Evolutionary conservation across 2,113 vertebrate genomes (phyloP).

Genomic region (Hystrix brachyura): DNA sequence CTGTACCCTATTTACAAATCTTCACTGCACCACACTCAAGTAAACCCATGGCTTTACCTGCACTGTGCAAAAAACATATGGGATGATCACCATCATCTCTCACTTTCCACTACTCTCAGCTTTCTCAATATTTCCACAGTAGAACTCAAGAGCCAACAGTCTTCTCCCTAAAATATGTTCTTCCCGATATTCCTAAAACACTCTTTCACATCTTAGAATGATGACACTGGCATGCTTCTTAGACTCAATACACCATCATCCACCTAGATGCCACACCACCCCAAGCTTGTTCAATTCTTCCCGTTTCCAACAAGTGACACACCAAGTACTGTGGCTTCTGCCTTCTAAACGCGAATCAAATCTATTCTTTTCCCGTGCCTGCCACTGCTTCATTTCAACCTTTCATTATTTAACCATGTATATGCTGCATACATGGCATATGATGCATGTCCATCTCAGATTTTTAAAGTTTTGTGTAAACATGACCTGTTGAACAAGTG

Average conservation of each 20-base stretch:
- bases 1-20: neutral
- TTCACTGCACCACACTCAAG: neutral
- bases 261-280: neutral
- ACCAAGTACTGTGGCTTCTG: neutral
- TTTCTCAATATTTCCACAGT: neutral
- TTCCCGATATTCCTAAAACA: neutral
- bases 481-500: neutral
- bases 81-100: neutral
- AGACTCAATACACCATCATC: neutral
- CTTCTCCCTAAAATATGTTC: neutral
- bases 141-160: neutral
- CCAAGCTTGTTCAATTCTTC: neutral
- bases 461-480: neutral
- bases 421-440: neutral
- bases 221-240: neutral
- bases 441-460: neutral
- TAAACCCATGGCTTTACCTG: neutral
- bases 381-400: neutral
- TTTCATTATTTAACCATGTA: conserved; percentile 8
- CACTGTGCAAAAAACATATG: neutral
- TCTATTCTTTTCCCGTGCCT: neutral
- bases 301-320: neutral
- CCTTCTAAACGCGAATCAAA: neutral
- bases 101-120: neutral
- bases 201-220: neutral